Conservation (phyloP, 2,113 vertebrate genomes). For the Corvus hawaiiensis region DNA sequence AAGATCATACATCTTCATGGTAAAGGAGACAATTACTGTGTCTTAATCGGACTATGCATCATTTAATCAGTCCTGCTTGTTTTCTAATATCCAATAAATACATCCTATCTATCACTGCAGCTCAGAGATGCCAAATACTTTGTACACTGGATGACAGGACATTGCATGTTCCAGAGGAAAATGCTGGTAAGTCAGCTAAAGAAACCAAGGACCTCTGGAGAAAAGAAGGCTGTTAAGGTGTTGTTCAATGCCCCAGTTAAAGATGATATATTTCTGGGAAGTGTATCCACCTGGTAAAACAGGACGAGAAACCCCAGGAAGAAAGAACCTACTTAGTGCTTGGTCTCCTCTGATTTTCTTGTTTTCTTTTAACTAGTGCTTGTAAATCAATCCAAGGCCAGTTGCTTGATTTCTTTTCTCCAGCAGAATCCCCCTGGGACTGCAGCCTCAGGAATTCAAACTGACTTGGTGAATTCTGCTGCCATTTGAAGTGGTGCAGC, state of each 20-base stretch:
- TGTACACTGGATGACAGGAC: neutral
- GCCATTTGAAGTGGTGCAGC: neutral
- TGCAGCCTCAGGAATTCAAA: neutral
- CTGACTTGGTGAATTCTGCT: neutral
- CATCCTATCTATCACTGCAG: neutral
- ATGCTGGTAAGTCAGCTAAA: neutral
- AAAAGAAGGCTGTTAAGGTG: neutral
- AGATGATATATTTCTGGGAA: neutral
- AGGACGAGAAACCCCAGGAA: neutral
- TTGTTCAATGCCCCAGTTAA: neutral
- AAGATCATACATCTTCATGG: neutral
- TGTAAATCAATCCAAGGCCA: neutral
- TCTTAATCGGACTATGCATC: slow-evolving; percentile 18
- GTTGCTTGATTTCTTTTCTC: neutral
- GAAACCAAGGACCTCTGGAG: neutral
- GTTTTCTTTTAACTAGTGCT: neutral
- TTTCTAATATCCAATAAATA: slow-evolving; percentile 31
- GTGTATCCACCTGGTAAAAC: neutral
- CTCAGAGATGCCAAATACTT: neutral
- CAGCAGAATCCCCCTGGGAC: neutral
- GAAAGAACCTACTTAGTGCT: neutral
- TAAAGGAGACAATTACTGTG: neutral
- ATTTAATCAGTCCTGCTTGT: slow-evolving; percentile 30
- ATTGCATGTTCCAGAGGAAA: neutral
- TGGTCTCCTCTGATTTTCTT: neutral